Evolutionary conservation across 2,113 vertebrate species (phyloP), one percentile per base, ranked within the genome.

Genomic region (Ancistrus triradiatus): DNA sequence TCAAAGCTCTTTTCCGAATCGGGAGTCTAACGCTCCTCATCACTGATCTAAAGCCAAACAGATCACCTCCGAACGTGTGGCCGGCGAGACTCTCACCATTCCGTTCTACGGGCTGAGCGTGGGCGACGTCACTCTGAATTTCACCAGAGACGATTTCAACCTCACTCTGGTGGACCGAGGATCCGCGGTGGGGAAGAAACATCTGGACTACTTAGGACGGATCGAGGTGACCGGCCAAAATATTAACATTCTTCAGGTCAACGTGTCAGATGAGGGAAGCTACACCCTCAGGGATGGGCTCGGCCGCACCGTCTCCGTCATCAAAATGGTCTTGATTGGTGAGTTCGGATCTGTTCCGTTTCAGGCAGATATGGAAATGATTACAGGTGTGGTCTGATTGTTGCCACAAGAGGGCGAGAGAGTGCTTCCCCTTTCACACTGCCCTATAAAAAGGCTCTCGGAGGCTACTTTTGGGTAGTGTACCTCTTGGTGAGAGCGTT

Each of bases 241-340:
- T 4, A 80, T 86, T 6, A 59, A 75, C 44, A 70, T 86, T 35
- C 48, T 1, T 11, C 3, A 72, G 1, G 76, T 83, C 4, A 84
- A 79, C 62, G 4, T 1, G 19, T 76, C 59, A 7, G 80, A 86
- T 33, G 56, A 69, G 66, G 84, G 84, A 3, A 67, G 4, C 9
- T 86, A 86, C 59, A 43, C 6, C 3, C 76, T 86, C 18, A 70
- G 0, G 3, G 72, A 86, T 68, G 33, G 11, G 6, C 62, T n/a
- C 14, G 1, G 15, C 17, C 59, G 78, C 2, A 1, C n/a, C 24
- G 77, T 82, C 47, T 78, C 80, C 11, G 6, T 77, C 7, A 79
- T 68, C 44, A 76, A 40, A 47, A 74, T 83, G 77, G 62, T 78
- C 11, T 53, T 86, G 22, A 74, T 76, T 31, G 78, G 84, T 86